These are phyloP conservation scores for Rhodeus uyekii DNA, from an alignment of 2,797 vertebrate genomes.

Conservation along the genomic window DNA sequence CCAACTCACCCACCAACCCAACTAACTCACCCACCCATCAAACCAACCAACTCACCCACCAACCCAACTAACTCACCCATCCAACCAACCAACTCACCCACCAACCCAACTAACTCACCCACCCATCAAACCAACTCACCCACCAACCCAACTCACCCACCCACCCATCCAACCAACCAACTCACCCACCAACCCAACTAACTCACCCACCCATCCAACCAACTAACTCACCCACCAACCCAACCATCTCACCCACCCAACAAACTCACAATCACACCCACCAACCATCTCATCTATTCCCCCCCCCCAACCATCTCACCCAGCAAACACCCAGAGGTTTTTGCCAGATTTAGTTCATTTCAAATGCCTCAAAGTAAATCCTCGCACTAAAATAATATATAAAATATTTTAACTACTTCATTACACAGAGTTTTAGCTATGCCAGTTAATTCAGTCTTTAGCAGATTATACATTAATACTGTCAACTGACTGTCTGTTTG, in stretches of 20 bases:
- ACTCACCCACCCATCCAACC: too few relatives aligned
- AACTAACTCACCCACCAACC: too few relatives aligned
- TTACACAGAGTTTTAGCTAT: conserved; percentile 47
- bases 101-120: fast-evolving
- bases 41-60: too few relatives aligned
- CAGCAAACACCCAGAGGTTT: neutral
- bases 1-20: too few relatives aligned
- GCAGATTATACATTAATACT: conserved; percentile 61
- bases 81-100: fast-evolving
- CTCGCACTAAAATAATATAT: neutral
- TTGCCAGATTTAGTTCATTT: neutral
- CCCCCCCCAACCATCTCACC: too few relatives aligned
- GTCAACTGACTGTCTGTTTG: conserved; percentile 51
- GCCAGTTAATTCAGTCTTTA: conserved; percentile 50
- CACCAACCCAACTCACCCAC: fast-evolving
- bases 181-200: neutral
- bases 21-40: fast-evolving
- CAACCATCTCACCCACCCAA: too few relatives aligned
- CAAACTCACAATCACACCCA: fast-evolving
- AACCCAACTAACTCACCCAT: fast-evolving
- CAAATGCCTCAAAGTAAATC: neutral
- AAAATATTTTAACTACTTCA: conserved; percentile 40
- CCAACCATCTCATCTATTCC: too few relatives aligned
- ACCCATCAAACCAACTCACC: too few relatives aligned
- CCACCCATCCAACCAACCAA: fast-evolving